These are phyloP conservation scores for Lasioglossum marginatum DNA, from an alignment of 2,888 invertebrate species.

Conservation along the genomic window DNA sequence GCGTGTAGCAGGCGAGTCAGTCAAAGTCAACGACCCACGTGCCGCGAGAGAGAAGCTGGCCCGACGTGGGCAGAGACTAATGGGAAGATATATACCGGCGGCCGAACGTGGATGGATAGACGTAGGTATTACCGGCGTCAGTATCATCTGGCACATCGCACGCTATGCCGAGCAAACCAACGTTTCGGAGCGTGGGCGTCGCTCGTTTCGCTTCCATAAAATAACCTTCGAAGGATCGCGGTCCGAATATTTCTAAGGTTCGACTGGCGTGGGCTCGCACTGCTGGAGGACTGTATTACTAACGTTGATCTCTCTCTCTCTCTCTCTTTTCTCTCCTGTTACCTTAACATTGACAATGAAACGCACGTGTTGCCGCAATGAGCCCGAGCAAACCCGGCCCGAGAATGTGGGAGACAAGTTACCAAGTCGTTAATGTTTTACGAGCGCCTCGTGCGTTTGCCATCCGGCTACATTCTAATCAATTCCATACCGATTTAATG, in stretches of 20 bases:
- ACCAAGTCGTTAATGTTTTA: slow-evolving; percentile 52
- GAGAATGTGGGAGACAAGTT: slow-evolving; percentile 47
- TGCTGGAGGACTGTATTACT: slow-evolving; percentile 61
- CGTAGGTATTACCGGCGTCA: slow-evolving; percentile 72
- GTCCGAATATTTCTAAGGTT: slow-evolving; percentile 61
- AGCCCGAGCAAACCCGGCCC: not conserved
- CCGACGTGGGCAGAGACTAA: slow-evolving; percentile 75
- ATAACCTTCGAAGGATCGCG: slow-evolving; percentile 66
- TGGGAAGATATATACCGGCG: slow-evolving; percentile 74
- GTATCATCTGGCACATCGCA: slow-evolving; percentile 74
- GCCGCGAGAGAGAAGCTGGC: slow-evolving; percentile 61
- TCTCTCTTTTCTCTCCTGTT: slow-evolving; percentile 51
- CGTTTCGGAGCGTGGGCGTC: slow-evolving; percentile 41
- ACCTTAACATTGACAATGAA: slow-evolving; percentile 74
- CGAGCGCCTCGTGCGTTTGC: slow-evolving; percentile 35
- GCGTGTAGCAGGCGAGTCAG: slow-evolving; percentile 65
- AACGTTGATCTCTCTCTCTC: not conserved
- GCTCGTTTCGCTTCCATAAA: slow-evolving; percentile 72
- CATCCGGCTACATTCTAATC: slow-evolving; percentile 32
- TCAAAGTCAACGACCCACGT: slow-evolving; percentile 77
- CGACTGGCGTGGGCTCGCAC: slow-evolving; percentile 62
- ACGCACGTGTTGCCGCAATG: slow-evolving; percentile 57
- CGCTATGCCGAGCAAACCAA: slow-evolving; percentile 49
- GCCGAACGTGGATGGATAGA: slow-evolving; percentile 74
- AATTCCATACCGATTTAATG: not conserved